Percentiles rank a stretch among this genome's conserved stretches.
Conservation (phyloP, 2,888 invertebrate species). For the Microctonus brassicae region DNA sequence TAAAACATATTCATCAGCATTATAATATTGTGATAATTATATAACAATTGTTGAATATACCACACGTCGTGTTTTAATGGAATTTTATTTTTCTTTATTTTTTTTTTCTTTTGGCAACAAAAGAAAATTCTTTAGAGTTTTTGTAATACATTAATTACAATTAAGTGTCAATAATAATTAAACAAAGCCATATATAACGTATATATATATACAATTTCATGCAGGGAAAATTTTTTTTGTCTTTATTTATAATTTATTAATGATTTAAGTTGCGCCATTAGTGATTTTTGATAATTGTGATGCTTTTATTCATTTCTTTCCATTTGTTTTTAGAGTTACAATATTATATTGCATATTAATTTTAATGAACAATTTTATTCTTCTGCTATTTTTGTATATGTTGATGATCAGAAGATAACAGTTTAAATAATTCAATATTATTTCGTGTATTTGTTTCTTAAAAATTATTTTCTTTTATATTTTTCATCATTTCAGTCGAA, state of each 20-base stretch:
- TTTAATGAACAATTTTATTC: neutral
- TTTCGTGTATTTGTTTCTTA: neutral
- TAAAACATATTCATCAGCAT: neutral
- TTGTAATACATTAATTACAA: neutral
- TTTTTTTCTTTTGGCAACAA: too few relatives aligned
- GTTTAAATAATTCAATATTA: neutral
- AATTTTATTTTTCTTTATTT: neutral
- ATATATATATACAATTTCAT: neutral
- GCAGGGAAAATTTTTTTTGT: neutral
- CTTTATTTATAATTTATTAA: slow-evolving; percentile 5
- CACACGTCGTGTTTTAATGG: neutral
- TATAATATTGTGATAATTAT: neutral
- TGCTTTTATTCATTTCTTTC: slow-evolving; percentile 1
- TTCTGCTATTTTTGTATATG: neutral
- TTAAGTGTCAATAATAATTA: neutral
- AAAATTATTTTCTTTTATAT: too few relatives aligned
- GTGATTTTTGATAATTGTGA: slow-evolving; percentile 1
- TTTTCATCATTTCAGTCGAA: too few relatives aligned
- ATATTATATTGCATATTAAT: neutral
- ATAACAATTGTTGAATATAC: neutral
- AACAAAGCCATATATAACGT: neutral
- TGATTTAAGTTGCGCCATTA: neutral
- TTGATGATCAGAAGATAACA: neutral
- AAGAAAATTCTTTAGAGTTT: neutral
- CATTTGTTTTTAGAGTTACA: neutral